Evolutionary conservation across 2,888 invertebrate species (phyloP).

Genomic region (Melanophora roralis): DNA sequence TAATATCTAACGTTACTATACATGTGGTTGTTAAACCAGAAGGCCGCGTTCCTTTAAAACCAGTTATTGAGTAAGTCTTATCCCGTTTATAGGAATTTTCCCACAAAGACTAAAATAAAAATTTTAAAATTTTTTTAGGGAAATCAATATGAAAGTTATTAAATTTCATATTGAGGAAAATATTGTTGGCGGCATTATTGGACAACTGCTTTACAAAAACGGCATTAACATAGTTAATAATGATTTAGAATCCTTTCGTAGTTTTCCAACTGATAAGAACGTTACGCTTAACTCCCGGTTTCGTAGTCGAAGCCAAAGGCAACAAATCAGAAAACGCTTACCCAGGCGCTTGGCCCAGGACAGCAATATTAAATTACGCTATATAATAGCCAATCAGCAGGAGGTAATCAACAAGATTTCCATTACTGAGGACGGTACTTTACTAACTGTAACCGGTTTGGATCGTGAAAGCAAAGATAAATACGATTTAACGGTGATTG

Average conservation of each 20-base stretch:
- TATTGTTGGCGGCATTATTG: conserved; percentile 84
- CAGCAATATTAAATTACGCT: conserved; percentile 79
- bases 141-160: conserved; percentile 83
- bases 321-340: conserved; percentile 65
- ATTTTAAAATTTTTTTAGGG: conserved; percentile 76
- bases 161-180: conserved; percentile 88
- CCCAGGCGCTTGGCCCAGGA: conserved; percentile 71
- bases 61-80: conserved; percentile 73
- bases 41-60: conserved; percentile 78
- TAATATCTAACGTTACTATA: conserved; percentile 89
- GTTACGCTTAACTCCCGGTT: conserved; percentile 69
- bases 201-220: conserved; percentile 82
- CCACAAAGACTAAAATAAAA: too few relatives aligned
- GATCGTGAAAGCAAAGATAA: conserved; percentile 86
- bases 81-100: too few relatives aligned
- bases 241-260: conserved; percentile 70
- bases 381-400: conserved; percentile 89
- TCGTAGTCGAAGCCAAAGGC: conserved; percentile 68
- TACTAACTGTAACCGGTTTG: conserved; percentile 86
- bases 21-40: conserved; percentile 88
- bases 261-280: conserved; percentile 64
- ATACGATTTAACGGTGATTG: conserved; percentile 88
- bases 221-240: conserved; percentile 71
- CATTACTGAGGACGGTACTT: conserved; percentile 86
- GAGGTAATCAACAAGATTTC: conserved; percentile 88